These are phyloP conservation scores for Crocallis elinguaria DNA, from an alignment of 2,888 invertebrate species.

Conservation along the genomic window DNA sequence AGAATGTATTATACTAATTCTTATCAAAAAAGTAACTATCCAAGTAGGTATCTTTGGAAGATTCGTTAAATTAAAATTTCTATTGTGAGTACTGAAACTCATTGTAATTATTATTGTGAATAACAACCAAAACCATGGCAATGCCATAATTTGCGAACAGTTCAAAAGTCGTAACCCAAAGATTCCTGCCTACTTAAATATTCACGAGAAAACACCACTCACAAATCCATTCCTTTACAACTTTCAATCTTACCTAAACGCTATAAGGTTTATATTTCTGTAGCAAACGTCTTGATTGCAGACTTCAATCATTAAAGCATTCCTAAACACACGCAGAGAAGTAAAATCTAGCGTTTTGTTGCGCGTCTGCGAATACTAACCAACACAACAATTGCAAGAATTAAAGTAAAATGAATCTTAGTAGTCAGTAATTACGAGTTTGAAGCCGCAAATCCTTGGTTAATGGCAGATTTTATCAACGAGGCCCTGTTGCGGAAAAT, in stretches of 20 bases:
- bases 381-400: slow-evolving; percentile 26
- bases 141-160: slow-evolving; percentile 11
- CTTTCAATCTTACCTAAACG: background rate
- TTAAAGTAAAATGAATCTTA: slow-evolving; percentile 38
- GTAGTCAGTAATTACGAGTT: slow-evolving; percentile 26
- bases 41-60: too few relatives aligned
- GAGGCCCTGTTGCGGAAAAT: slow-evolving; percentile 58
- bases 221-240: background rate
- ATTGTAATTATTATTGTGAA: too few relatives aligned
- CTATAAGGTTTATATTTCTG: slow-evolving; percentile 16
- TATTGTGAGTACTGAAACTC: too few relatives aligned
- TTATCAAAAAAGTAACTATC: too few relatives aligned
- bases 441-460: slow-evolving; percentile 17
- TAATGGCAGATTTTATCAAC: slow-evolving; percentile 52
- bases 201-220: slow-evolving; percentile 13
- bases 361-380: slow-evolving; percentile 35
- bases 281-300: slow-evolving; percentile 24
- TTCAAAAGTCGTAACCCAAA: slow-evolving; percentile 21
- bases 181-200: slow-evolving; percentile 7
- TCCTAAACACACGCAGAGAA: slow-evolving; percentile 44
- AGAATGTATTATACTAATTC: too few relatives aligned
- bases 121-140: background rate
- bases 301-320: slow-evolving; percentile 45
- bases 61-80: too few relatives aligned
- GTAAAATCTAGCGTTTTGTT: slow-evolving; percentile 40